These are phyloP conservation scores for Platyscapa corneri DNA, from an alignment of 1,140 invertebrate genomes.

Conservation along the genomic window DNA sequence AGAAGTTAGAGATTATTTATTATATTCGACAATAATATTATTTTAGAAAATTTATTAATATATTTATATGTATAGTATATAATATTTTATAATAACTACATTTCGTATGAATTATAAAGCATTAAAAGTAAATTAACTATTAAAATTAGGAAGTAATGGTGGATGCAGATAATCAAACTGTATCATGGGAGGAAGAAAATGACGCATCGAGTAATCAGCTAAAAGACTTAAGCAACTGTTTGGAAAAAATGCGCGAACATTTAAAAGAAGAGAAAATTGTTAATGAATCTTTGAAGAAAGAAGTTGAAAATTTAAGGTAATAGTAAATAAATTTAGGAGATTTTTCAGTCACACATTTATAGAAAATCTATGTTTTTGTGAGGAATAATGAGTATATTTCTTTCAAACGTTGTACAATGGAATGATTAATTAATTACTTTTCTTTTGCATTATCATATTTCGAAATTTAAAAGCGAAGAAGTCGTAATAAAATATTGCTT, in stretches of 20 bases:
- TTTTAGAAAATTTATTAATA: no score
- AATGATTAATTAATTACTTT: not conserved
- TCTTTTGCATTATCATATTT: not conserved
- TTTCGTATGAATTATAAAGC: not conserved
- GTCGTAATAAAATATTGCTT: not conserved
- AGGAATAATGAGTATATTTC: not conserved
- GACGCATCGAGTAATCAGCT: constrained; percentile 43
- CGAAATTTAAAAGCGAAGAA: not conserved
- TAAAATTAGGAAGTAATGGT: not conserved
- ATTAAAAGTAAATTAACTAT: not conserved
- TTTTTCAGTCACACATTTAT: not conserved
- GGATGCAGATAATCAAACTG: constrained; percentile 10
- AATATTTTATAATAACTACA: no score
- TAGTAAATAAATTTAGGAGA: not conserved
- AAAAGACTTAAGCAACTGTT: constrained; percentile 30
- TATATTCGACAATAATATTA: no score
- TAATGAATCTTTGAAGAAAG: not conserved
- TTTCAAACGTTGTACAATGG: not conserved
- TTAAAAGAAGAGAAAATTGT: constrained; percentile 34
- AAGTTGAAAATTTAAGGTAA: constrained; percentile 10
- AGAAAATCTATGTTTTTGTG: not conserved
- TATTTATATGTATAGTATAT: no score
- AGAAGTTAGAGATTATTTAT: not conserved
- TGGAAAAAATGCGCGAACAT: constrained; percentile 10
- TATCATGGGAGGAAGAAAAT: constrained; percentile 10